A percentile compares a stretch with the other conserved stretches of the same genome.
phyloP scores from a whole-genome alignment of 2,888 invertebrate genomes.

The Heteropelma amictum region DNA sequence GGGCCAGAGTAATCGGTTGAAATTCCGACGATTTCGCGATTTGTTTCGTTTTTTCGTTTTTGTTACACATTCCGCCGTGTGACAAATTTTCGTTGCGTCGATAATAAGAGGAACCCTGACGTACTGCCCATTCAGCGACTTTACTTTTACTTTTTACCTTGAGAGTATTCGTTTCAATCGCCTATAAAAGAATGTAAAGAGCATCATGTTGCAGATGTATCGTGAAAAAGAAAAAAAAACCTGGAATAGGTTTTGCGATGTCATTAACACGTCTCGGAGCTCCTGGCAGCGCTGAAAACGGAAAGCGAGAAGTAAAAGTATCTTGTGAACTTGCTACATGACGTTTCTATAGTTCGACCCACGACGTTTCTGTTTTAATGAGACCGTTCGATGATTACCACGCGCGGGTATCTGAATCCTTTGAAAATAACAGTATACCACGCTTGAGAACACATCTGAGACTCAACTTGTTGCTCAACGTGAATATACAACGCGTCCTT shows the following conservation, averaged over 20 bases:
- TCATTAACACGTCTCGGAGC: not conserved
- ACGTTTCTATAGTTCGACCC: constrained; percentile 45
- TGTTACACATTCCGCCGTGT: no score
- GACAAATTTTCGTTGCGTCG: no score
- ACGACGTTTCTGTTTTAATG: constrained; percentile 37
- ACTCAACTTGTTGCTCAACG: constrained; percentile 67
- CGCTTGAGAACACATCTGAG: constrained; percentile 68
- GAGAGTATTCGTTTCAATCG: no score
- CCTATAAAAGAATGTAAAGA: no score
- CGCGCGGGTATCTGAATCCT: constrained; percentile 31
- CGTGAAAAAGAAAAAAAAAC: no score
- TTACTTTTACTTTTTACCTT: no score
- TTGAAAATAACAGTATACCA: constrained; percentile 63
- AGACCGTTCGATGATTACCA: constrained; percentile 39
- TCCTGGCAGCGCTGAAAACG: not conserved
- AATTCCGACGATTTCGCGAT: no score
- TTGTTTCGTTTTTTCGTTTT: no score
- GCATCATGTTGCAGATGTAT: no score
- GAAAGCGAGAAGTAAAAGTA: constrained; percentile 60
- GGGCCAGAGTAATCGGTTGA: no score
- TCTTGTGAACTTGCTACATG: constrained; percentile 62
- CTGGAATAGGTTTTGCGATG: not conserved
- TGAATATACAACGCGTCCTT: constrained; percentile 23
- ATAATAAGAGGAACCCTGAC: no score
- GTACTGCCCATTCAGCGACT: no score